A percentile compares a stretch with the other conserved stretches of the same genome.
These are phyloP conservation scores for Hyles lineata DNA, from an alignment of 2,888 invertebrate genomes.

Conservation along the genomic window DNA sequence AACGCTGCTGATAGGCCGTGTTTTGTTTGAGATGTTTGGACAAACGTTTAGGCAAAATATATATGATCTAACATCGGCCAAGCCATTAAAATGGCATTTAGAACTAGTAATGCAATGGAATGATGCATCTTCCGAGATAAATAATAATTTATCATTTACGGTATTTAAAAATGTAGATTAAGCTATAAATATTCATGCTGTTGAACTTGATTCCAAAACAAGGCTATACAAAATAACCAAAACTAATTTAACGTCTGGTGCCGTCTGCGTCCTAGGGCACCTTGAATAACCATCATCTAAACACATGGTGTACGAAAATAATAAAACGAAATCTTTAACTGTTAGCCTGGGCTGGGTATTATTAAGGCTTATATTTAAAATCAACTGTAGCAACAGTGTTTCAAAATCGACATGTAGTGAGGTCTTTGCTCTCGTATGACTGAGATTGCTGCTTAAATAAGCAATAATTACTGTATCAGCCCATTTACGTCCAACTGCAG, in stretches of 20 bases:
- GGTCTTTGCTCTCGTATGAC: too few relatives aligned
- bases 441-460: too few relatives aligned
- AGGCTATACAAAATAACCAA: neutral
- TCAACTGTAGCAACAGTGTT: too few relatives aligned
- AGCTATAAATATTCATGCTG: neutral
- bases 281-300: neutral
- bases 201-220: neutral
- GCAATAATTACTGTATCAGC: too few relatives aligned
- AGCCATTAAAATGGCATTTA: neutral
- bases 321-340: neutral
- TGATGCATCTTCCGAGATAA: too few relatives aligned
- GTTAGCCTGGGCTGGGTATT: too few relatives aligned
- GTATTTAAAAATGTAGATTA: neutral
- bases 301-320: neutral
- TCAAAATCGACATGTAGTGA: too few relatives aligned
- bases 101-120: neutral
- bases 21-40: constrained; percentile 17
- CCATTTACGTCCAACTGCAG: too few relatives aligned
- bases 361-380: too few relatives aligned
- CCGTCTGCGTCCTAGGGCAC: neutral
- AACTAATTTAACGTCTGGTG: neutral
- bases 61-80: neutral
- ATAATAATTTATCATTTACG: too few relatives aligned
- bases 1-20: constrained; percentile 30
- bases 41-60: neutral